These are phyloP conservation scores for Myotis yumanensis DNA, from an alignment of 2,113 vertebrate genomes.

Conservation along the genomic window DNA sequence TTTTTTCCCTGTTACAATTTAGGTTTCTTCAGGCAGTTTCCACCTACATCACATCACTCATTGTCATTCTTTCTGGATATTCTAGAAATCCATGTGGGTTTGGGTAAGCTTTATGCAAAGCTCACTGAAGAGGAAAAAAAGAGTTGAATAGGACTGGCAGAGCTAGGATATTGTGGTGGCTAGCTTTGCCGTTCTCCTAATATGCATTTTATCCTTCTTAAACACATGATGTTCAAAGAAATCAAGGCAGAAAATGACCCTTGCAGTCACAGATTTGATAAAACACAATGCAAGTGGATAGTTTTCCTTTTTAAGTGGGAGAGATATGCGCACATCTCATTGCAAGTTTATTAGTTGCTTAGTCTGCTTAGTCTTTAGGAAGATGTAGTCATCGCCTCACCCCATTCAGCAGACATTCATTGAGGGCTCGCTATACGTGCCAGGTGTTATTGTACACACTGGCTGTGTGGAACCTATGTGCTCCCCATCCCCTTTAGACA, in stretches of 20 bases:
- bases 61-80: conserved; percentile 92
- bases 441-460: too few species aligned
- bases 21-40: conserved; percentile 92
- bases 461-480: too few species aligned
- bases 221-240: conserved; percentile 75
- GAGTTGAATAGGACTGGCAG: conserved; percentile 80
- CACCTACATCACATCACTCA: conserved; percentile 95
- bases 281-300: conserved; percentile 58
- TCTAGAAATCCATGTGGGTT: conserved; percentile 92
- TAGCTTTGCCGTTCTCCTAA: conserved; percentile 73
- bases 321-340: background rate
- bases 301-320: conserved; percentile 68
- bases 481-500: conserved; percentile 18
- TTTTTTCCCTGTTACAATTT: conserved; percentile 93
- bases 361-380: background rate
- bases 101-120: conserved; percentile 88
- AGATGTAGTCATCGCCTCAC: background rate
- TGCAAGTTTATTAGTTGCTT: background rate
- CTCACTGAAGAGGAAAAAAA: conserved; percentile 84
- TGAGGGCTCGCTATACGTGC: background rate
- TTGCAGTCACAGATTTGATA: conserved; percentile 57
- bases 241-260: conserved; percentile 78
- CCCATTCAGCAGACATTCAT: background rate
- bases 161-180: conserved; percentile 78
- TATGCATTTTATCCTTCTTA: conserved; percentile 73